These are phyloP conservation scores for Tor tambroides DNA, from an alignment of 2,113 vertebrate genomes.

Conservation along the genomic window DNA sequence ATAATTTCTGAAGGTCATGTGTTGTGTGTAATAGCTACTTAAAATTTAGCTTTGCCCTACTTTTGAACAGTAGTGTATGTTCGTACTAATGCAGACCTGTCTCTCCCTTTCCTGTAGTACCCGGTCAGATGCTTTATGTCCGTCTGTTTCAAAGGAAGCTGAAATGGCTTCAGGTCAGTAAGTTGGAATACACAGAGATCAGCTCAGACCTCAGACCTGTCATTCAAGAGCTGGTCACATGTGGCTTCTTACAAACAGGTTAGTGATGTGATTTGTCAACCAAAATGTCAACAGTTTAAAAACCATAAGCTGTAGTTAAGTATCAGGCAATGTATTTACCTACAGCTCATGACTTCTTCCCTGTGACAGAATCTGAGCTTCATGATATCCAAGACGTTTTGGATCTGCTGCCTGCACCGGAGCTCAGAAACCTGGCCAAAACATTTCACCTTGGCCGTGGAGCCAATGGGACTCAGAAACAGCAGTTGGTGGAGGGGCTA, in stretches of 20 bases:
- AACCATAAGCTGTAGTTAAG: neutral
- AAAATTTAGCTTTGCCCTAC: neutral
- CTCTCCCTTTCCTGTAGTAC: slow-evolving; percentile 71
- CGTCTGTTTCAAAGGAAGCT: slow-evolving; percentile 96
- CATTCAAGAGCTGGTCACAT: slow-evolving; percentile 79
- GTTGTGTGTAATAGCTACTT: neutral
- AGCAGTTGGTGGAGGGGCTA: slow-evolving; percentile 84
- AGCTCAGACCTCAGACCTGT: slow-evolving; percentile 79
- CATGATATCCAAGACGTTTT: slow-evolving; percentile 84
- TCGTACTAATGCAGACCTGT: slow-evolving; percentile 58
- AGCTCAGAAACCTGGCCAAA: slow-evolving; percentile 87
- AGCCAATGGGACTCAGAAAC: slow-evolving; percentile 81
- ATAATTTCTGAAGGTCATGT: neutral
- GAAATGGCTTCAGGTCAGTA: slow-evolving; percentile 89
- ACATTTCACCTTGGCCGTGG: slow-evolving; percentile 83
- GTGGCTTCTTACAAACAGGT: slow-evolving; percentile 87
- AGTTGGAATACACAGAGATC: slow-evolving; percentile 90
- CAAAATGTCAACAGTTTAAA: neutral
- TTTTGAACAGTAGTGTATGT: slow-evolving; percentile 44
- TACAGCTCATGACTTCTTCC: neutral
- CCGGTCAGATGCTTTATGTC: slow-evolving; percentile 91
- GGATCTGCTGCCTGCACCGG: slow-evolving; percentile 88
- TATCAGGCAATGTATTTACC: too few species aligned
- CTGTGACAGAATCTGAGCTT: slow-evolving; percentile 82
- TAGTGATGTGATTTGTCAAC: slow-evolving; percentile 43